Evolutionary conservation across 2,888 invertebrate genomes (phyloP).

Genomic region (Antheraea assamensis): DNA sequence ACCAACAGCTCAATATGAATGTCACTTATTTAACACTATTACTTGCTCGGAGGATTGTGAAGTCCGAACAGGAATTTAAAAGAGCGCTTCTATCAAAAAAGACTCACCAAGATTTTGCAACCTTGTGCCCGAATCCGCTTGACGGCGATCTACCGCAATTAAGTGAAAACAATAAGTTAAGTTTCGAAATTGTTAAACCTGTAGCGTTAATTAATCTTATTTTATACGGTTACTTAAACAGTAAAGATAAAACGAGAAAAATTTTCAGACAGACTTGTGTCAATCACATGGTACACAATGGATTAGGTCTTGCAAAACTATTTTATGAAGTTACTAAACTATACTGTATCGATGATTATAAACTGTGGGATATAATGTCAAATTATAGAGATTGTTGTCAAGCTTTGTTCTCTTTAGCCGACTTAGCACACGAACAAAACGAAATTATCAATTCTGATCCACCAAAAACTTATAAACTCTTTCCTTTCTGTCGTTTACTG

Average conservation of each 20-base stretch:
- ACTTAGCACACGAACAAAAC: neutral
- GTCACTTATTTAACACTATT: slow-evolving; percentile 16
- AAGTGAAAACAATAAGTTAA: neutral
- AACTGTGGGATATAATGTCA: slow-evolving; percentile 9
- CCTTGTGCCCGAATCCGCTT: slow-evolving; percentile 4
- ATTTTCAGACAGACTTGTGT: slow-evolving; percentile 4
- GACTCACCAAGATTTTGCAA: slow-evolving; percentile 13
- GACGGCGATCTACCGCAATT: neutral
- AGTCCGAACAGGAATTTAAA: neutral
- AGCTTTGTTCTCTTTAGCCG: neutral
- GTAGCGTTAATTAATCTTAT: neutral
- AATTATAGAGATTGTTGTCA: neutral
- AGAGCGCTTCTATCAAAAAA: slow-evolving; percentile 1
- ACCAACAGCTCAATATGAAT: slow-evolving; percentile 17
- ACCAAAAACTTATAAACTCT: slow-evolving; percentile 1
- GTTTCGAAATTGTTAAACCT: neutral
- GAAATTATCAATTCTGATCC: slow-evolving; percentile 1
- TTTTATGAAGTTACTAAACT: slow-evolving; percentile 4
- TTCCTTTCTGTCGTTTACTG: slow-evolving; percentile 14
- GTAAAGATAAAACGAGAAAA: neutral
- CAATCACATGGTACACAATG: neutral
- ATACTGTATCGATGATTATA: neutral
- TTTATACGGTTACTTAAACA: neutral
- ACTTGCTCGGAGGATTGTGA: slow-evolving; percentile 7
- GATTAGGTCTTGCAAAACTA: neutral